These are phyloP conservation scores for Siniperca obscura DNA, from an alignment of 2,797 vertebrate species.

Conservation along the genomic window DNA sequence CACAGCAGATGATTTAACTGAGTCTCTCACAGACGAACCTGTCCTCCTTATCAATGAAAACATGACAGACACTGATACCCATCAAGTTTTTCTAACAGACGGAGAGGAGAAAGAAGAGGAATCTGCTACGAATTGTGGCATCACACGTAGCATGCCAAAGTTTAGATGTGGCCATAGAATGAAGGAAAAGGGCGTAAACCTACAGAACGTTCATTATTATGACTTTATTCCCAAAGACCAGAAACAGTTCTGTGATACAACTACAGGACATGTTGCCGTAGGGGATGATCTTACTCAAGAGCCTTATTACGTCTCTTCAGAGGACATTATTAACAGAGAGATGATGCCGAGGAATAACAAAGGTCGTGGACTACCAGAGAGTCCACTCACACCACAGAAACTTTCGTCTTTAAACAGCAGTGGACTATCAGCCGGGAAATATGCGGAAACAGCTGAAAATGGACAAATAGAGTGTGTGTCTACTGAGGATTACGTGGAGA, in stretches of 20 bases:
- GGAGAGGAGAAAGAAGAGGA: conserved; percentile 58
- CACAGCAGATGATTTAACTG: conserved; percentile 60
- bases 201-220: conserved; percentile 45
- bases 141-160: conserved; percentile 33
- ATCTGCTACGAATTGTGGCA: conserved; percentile 52
- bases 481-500: conserved; percentile 63
- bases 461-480: conserved; percentile 43
- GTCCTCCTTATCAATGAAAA: conserved; percentile 33
- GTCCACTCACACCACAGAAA: conserved; percentile 18
- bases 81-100: conserved; percentile 31
- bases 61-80: conserved; percentile 20
- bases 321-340: conserved; percentile 68
- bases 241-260: conserved; percentile 37
- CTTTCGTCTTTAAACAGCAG: conserved; percentile 25
- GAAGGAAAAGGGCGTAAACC: conserved; percentile 38
- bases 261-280: conserved; percentile 13
- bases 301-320: conserved; percentile 69
- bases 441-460: conserved; percentile 47
- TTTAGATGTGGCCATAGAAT: conserved; percentile 64
- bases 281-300: conserved; percentile 50
- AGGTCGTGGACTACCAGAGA: conserved; percentile 27
- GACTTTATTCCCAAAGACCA: conserved; percentile 40
- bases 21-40: conserved; percentile 61
- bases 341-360: conserved; percentile 34
- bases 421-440: conserved; percentile 36